Evolutionary conservation across 2,113 vertebrate species (phyloP), one percentile per base, ranked within the genome.

Genomic region (Pitta sordida): DNA sequence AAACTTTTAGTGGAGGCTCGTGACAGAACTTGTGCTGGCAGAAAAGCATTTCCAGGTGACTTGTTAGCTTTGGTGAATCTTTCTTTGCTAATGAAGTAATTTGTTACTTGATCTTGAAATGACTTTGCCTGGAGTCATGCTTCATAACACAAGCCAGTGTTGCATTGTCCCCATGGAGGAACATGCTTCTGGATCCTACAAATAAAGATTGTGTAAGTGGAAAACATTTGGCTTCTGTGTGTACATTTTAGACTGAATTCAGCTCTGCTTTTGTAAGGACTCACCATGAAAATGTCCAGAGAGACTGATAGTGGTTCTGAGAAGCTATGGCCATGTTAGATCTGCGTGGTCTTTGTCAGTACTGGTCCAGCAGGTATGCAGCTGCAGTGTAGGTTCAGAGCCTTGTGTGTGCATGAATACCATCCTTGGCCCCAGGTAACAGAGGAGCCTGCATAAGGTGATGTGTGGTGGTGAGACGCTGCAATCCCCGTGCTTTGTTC

Each of bases 361-460:
- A 8, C 8, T 67, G 44, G 18, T 49, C 26, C 22, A 76, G 12
- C 23, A 69, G 34, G 7, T n/a, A 8, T 0, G 7, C 52, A 73
- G 19, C 30, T 56, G 3, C 17, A 10, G 15, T 1, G 3, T 68
- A 6, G 13, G 23, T 53, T 37, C 32, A 34, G 32, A 69, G 41
- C 37, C 9, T 4, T 6, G 3, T 0, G 0, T 21, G 9, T 30
- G 4, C 4, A 1, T 24, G 4, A 27, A 13, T 20, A 21, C 41
- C 6, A 2, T 85, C 55, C 55, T 63, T 1, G 3, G 16, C 8
- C 20, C 11, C 2, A 46, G 29, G 63, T 68, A 26, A 26, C 41
- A 27, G 39, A 36, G 53, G 55, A 63, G 37, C 3, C 2, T 53
- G 13, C 32, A 4, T 52, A 13, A 69, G 6, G 21, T 36, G 44